Percentiles rank a stretch among this genome's conserved stretches.
Conservation (phyloP, 2,797 vertebrate genomes). For the Erpetoichthys calabaricus region DNA sequence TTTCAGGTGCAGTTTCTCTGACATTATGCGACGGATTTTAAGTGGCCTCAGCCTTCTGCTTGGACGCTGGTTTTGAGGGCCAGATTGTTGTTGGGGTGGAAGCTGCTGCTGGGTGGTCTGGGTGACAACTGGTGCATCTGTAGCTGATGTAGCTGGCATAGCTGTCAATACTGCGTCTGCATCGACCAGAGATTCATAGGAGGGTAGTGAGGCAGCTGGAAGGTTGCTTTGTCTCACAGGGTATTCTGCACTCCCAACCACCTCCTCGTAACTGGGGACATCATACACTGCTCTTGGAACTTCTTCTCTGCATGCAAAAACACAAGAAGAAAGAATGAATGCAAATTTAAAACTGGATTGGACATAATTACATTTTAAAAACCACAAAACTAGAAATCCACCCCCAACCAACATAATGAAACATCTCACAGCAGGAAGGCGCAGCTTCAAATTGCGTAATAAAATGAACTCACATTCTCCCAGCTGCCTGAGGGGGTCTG, state of each 20-base stretch:
- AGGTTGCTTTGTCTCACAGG: constrained; percentile 53
- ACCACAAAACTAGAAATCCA: too few relatives aligned
- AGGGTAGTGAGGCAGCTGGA: constrained; percentile 68
- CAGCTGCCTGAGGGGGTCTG: constrained; percentile 10
- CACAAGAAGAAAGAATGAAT: constrained; percentile 3
- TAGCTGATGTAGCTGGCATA: constrained; percentile 1
- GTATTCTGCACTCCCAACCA: constrained; percentile 52
- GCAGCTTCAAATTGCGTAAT: too few relatives aligned
- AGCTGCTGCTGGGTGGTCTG: background rate
- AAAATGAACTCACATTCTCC: constrained; percentile 18
- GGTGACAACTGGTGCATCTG: constrained; percentile 15
- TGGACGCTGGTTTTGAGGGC: constrained; percentile 54
- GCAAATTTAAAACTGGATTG: too few relatives aligned
- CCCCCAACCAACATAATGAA: too few relatives aligned
- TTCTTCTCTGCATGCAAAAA: constrained; percentile 20
- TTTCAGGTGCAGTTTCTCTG: constrained; percentile 84
- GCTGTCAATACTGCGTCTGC: constrained; percentile 54
- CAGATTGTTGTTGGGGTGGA: constrained; percentile 21
- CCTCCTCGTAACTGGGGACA: constrained; percentile 87
- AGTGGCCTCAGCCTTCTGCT: constrained; percentile 69
- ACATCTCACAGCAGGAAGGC: too few relatives aligned
- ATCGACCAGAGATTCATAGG: constrained; percentile 75
- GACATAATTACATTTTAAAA: too few relatives aligned
- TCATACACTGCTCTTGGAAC: constrained; percentile 41
- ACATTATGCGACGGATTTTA: constrained; percentile 82